Base-by-base conservation (phyloP, 2,113 vertebrate species). In the Anolis sagrei region DNA sequence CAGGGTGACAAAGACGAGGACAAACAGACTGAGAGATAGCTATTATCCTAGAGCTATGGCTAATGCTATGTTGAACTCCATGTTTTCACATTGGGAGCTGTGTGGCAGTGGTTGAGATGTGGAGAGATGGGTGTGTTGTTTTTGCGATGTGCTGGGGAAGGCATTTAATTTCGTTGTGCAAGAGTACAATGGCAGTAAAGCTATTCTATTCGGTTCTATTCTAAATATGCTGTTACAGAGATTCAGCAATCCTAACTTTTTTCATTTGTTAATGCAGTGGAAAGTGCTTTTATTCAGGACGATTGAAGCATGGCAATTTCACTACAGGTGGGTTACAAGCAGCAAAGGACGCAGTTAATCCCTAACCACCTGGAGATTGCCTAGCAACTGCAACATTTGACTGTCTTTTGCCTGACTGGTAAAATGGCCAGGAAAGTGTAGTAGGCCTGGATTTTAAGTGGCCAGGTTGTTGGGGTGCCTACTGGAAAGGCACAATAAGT, bases 341-440 rank as follows among this genome's bases (percentile, higher is more conserved):
- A n/a, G 54, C 62, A 27, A 75, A 83, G 69, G 34, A 23, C 62
- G 34, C 36, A 44, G 39, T 75, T 83, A 83, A 83, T 75, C 72
- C 36, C 36, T n/a, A 75, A 75, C 81, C 36, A 83, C 54, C 54
- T 83, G 81, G 36, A 54, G 34, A 83, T 83, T 75, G 27, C 70
- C 16, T 83, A 83, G 81, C 72, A 83, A 83, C 81, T 54, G 62
- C 32, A 82, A 74, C 49, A 61, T 29, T 34, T 74, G 69, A 61
- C 49, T 58, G 27, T 74, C 23, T 61, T 83, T 36, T 83, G 54
- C 25, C 51, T 74, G 34, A 16, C 34, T 83, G 69, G 34, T 32
- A 58, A 83, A 39, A 74, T 62, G 51, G 34, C 54, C 54, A 44
- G 62, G 68, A 34, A 21, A 72, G 10, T 64, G 61, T 29, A 58